A percentile compares a stretch with the other conserved stretches of the same genome.
phyloP scores from a whole-genome alignment of 2,797 vertebrate genomes.

The Myotis pilosus region DNA sequence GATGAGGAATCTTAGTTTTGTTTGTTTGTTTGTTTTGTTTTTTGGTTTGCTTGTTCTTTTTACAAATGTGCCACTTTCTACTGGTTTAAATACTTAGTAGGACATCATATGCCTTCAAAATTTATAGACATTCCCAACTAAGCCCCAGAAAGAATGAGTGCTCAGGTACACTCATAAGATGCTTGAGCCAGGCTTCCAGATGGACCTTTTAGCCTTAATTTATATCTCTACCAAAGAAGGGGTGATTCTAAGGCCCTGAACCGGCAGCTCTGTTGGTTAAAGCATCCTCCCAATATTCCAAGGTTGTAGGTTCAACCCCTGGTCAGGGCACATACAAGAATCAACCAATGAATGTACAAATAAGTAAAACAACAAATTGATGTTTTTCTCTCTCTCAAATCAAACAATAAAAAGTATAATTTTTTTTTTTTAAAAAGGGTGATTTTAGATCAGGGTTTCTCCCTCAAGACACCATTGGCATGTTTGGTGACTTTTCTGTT shows the following conservation, averaged over 20 bases:
- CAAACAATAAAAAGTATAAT: background rate
- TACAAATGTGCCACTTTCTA: background rate
- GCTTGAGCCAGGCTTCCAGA: background rate
- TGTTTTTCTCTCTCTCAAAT: background rate
- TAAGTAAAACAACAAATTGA: background rate
- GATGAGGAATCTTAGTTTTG: background rate
- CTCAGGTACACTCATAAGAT: background rate
- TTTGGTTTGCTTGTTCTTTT: background rate
- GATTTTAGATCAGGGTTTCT: background rate
- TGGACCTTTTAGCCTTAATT: background rate
- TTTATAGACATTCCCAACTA: background rate
- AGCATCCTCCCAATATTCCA: background rate
- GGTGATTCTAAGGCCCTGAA: background rate
- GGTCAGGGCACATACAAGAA: background rate
- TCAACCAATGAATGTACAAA: background rate
- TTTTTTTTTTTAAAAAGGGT: background rate
- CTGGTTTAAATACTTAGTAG: background rate
- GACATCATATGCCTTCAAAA: background rate
- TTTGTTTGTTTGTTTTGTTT: background rate
- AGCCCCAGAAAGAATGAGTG: background rate
- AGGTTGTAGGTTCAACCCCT: background rate
- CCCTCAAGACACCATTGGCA: background rate
- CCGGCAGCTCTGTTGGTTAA: background rate
- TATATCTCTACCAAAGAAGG: background rate
- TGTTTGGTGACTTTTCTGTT: background rate